Base-by-base conservation (phyloP, 2,888 invertebrate genomes). In the Eilema sororculum region DNA sequence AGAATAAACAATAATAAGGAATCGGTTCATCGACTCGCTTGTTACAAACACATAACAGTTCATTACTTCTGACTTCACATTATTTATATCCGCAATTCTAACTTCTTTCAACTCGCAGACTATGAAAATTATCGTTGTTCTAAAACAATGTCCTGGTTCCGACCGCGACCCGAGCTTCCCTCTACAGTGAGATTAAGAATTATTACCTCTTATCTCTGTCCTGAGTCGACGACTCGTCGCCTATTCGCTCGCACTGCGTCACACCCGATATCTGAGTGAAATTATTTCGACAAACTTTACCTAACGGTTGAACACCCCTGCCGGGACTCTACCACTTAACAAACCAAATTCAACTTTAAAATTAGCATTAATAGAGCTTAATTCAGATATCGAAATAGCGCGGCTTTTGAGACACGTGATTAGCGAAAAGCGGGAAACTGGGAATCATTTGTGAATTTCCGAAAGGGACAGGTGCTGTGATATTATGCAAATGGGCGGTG, bases 341-440 rank as follows among this genome's bases (percentile, higher is more conserved):
- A 80, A 74, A 68, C 64, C 75, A 68, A 91, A 81, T 80, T 76
- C 79, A 78, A 84, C 87, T 87, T 81, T 77, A 89, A 86, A 74
- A 28, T 37, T 68, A 73, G 64, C 28, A 33, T 57, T n/a, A 52
- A 70, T 78, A 91, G 83, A 82, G 87, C 80, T 81, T 77, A 79
- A 81, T 85, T 87, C 85, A 63, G 57, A 78, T 75, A 65, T 72
- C 52, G 46, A 63, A 28, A 64, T 60, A 46, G 41, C 69, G 64
- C 66, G 83, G 88, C 83, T 85, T 87, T 90, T 87, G 87, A 89
- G 92, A 89, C 91, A 88, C 89, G 93, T 93, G 93, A 94, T 94
- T 93, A 94, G 92, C 89, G 93, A 89, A 92, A 91, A 92, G 90
- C 92, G 90, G 92, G 92, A 93, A 92, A 92, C 92, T 91, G 94